Percentiles rank a stretch among this genome's conserved stretches.
These are phyloP conservation scores for Erythrocebus patas DNA, from an alignment of 2,113 vertebrate species.

Conservation along the genomic window DNA sequence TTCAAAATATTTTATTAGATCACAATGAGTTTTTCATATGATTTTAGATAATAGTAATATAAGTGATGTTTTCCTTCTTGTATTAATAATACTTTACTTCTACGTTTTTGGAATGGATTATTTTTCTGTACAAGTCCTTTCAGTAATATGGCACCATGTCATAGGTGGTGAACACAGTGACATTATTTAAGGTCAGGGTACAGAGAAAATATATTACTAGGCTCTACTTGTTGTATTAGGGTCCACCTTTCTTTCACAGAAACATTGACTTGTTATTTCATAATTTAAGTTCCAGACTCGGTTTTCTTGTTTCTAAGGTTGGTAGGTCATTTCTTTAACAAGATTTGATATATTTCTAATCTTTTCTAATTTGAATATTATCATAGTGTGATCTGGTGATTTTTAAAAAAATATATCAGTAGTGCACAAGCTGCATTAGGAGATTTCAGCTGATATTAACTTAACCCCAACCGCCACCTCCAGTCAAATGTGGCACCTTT, in stretches of 20 bases:
- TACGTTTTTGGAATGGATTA: background rate
- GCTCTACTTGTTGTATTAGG: background rate
- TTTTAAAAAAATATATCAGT: background rate
- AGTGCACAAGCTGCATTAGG: background rate
- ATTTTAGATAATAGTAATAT: background rate
- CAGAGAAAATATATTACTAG: background rate
- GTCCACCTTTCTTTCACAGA: background rate
- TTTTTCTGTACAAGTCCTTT: background rate
- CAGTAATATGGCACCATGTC: background rate
- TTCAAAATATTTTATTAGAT: constrained; percentile 7
- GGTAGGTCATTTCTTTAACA: background rate
- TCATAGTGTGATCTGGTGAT: background rate
- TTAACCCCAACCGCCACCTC: background rate
- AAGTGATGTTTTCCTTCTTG: background rate
- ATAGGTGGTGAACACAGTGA: background rate
- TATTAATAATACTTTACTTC: background rate
- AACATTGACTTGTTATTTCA: background rate
- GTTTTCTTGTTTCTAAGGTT: background rate
- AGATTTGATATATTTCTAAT: background rate
- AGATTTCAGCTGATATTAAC: background rate
- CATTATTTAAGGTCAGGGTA: background rate
- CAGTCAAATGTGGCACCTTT: background rate
- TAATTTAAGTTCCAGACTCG: background rate
- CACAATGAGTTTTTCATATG: background rate
- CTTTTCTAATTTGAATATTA: background rate